phyloP scores from a whole-genome alignment of 2,888 invertebrate genomes.

The Blera fallax region DNA sequence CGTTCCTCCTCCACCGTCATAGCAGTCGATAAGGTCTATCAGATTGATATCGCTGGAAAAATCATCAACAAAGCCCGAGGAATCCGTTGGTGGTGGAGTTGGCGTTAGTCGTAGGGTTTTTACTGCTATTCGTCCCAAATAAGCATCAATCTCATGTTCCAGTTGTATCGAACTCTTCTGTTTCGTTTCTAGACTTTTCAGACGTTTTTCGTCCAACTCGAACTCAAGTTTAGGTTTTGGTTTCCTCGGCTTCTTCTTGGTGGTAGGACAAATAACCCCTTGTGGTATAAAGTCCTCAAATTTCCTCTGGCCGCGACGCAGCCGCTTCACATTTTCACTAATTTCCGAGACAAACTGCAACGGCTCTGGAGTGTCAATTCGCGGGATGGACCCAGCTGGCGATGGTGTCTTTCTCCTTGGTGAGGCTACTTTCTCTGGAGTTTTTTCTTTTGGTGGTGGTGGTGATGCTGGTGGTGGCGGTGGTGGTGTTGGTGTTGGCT shows the following conservation, averaged over 20 bases:
- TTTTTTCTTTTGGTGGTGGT: constrained; percentile 64
- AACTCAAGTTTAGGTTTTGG: constrained; percentile 78
- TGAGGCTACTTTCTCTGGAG: constrained; percentile 8
- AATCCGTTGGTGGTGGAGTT: constrained; percentile 79
- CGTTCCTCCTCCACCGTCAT: constrained; percentile 71
- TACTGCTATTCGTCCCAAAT: constrained; percentile 76
- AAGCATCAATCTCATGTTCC: constrained; percentile 79
- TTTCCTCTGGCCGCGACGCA: constrained; percentile 80
- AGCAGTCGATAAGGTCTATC: constrained; percentile 77
- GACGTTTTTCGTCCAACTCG: constrained; percentile 76
- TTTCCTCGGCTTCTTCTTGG: constrained; percentile 35
- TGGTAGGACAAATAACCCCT: constrained; percentile 1
- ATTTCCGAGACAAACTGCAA: constrained; percentile 80
- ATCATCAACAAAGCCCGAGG: constrained; percentile 59
- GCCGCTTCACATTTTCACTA: constrained; percentile 80
- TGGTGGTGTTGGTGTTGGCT: constrained; percentile 73
- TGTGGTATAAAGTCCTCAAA: constrained; percentile 76
- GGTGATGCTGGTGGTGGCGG: constrained; percentile 50
- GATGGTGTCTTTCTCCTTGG: constrained; percentile 39
- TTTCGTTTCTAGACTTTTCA: constrained; percentile 76
- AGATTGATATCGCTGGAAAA: constrained; percentile 79
- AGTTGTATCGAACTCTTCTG: constrained; percentile 76
- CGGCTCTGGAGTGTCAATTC: constrained; percentile 71
- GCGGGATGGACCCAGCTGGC: constrained; percentile 55
- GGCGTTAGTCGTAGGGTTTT: constrained; percentile 39